phyloP scores from a whole-genome alignment of 2,888 invertebrate genomes.

The Tanypteryx hageni region DNA sequence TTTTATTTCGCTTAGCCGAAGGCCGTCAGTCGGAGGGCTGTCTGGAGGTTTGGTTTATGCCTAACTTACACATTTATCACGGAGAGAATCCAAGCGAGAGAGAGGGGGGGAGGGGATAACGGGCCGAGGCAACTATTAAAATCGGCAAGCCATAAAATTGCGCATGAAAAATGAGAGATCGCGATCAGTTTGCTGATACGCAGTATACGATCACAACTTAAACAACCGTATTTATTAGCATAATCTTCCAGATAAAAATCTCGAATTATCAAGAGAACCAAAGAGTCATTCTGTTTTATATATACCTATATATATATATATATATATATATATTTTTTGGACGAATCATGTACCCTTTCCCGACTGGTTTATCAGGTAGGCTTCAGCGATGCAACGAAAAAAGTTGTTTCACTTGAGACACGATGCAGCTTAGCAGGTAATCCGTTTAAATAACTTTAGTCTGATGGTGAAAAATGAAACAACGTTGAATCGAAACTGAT shows the following conservation, averaged over 20 bases:
- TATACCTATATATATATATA: too few species aligned
- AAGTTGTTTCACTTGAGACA: too few species aligned
- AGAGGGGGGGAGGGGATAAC: neutral
- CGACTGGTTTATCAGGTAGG: too few species aligned
- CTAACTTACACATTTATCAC: neutral
- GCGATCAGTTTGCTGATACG: neutral
- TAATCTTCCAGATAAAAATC: neutral
- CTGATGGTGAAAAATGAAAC: too few species aligned
- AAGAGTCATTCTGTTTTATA: too few species aligned
- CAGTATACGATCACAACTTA: neutral
- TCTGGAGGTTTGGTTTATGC: slow-evolving; percentile 7
- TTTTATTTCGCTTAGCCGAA: neutral
- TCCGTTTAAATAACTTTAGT: too few species aligned
- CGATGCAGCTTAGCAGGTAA: too few species aligned
- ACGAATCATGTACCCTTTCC: too few species aligned
- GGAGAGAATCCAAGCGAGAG: neutral
- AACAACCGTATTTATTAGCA: neutral
- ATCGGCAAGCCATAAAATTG: neutral
- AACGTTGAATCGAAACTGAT: too few species aligned
- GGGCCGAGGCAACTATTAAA: neutral
- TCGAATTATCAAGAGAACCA: neutral
- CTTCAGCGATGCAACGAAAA: too few species aligned
- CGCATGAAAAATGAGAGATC: neutral
- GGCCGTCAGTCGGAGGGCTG: neutral
- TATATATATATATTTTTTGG: too few species aligned